Percentiles rank a stretch among this genome's conserved stretches.
These are phyloP conservation scores for Cladorhizidae sp. DNA, from an alignment of 37 sponge, comb jelly and placozoan genomes.

Conservation along the genomic window DNA sequence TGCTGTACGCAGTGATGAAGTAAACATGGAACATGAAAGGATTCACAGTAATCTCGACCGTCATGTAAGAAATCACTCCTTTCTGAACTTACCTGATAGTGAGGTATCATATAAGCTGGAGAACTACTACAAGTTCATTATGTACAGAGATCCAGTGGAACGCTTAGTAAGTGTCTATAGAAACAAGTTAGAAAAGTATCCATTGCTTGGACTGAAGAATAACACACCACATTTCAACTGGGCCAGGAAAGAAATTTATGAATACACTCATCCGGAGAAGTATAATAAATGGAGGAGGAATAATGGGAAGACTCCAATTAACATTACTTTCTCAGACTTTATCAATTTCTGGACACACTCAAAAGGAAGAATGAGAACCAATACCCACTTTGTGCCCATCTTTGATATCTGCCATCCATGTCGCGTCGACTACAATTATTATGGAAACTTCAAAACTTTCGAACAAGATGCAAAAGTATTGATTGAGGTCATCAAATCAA, in stretches of 20 bases:
- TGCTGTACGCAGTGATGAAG: too few relatives aligned
- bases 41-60: too few relatives aligned
- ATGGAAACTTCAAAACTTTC: constrained; percentile 38
- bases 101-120: background rate
- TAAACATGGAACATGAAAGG: too few relatives aligned
- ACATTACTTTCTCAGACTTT: constrained; percentile 32
- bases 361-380: background rate
- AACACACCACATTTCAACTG: constrained; percentile 39
- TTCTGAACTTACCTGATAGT: background rate
- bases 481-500: background rate
- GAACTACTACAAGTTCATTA: constrained; percentile 44
- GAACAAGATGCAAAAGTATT: constrained; percentile 23
- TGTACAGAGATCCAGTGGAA: constrained; percentile 39
- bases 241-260: constrained; percentile 3
- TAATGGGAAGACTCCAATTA: background rate
- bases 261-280: constrained; percentile 11
- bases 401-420: constrained; percentile 34
- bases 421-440: constrained; percentile 29
- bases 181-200: constrained; percentile 1
- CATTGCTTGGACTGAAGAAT: constrained; percentile 8
- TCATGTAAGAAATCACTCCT: background rate
- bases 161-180: constrained; percentile 34
- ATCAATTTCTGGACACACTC: constrained; percentile 15
- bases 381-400: constrained; percentile 32
- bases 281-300: constrained; percentile 3